A percentile compares a stretch with the other conserved stretches of the same genome.
Conservation (phyloP, 2,113 vertebrate genomes). For the Gracilinanus agilis region DNA sequence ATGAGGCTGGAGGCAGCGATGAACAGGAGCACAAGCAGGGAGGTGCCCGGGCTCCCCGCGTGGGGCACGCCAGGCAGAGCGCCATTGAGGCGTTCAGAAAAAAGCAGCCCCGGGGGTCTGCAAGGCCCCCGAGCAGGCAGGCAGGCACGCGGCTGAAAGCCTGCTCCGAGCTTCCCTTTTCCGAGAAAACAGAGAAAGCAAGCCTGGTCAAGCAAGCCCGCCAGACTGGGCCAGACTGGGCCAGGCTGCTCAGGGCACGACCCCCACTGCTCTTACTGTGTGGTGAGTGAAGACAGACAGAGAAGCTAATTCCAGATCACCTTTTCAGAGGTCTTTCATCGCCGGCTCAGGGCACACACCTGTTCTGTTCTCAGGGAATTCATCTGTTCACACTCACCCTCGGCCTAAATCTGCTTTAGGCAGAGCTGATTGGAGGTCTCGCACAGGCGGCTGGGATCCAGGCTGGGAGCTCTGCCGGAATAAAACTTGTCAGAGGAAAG, state of each 20-base stretch:
- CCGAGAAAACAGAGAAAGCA: neutral
- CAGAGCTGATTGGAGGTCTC: conserved; percentile 70
- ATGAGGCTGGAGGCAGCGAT: neutral
- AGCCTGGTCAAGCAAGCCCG: neutral
- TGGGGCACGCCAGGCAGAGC: neutral
- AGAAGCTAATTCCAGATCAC: conserved; percentile 39
- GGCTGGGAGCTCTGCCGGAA: conserved; percentile 65
- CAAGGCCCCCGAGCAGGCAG: neutral
- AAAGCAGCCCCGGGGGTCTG: neutral
- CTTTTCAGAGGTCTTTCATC: neutral
- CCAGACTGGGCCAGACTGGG: neutral
- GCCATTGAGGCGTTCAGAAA: no score
- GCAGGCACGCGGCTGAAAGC: neutral
- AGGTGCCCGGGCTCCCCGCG: neutral
- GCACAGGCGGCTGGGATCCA: conserved; percentile 55
- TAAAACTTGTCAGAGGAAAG: conserved; percentile 50
- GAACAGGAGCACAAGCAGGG: neutral
- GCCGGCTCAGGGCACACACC: conserved; percentile 10
- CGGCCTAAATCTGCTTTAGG: conserved; percentile 70
- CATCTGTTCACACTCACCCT: conserved; percentile 74
- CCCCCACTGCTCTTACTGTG: conserved; percentile 20
- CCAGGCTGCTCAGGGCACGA: neutral
- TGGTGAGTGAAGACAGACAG: conserved; percentile 13
- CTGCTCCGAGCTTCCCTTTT: neutral
- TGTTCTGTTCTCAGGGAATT: conserved; percentile 16